Evolutionary conservation across 2,888 invertebrate genomes (phyloP).

Genomic region (Gandaritis pyraliata): DNA sequence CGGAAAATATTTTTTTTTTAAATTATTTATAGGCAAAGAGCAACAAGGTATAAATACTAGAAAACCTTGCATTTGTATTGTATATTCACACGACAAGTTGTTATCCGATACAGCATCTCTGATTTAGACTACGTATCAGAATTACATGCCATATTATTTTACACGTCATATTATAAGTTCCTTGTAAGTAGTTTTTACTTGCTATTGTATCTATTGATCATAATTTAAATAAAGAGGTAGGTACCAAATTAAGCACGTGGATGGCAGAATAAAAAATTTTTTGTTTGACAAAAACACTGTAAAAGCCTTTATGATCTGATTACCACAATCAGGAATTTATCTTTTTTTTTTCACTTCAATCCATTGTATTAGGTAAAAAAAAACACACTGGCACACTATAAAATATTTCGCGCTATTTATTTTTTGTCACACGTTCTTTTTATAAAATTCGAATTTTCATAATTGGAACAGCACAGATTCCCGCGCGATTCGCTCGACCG

Average conservation of each 20-base stretch:
- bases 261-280: not conserved
- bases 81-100: slow-evolving; percentile 64
- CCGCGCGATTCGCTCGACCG: slow-evolving; percentile 65
- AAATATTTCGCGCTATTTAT: not conserved
- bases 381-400: slow-evolving; percentile 5
- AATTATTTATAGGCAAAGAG: too few relatives aligned
- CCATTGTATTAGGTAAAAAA: not conserved
- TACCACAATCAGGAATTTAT: not conserved
- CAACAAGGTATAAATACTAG: too few relatives aligned
- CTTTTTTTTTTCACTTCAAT: slow-evolving; percentile 5
- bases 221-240: too few relatives aligned
- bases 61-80: slow-evolving; percentile 12
- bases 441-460: slow-evolving; percentile 29
- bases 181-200: slow-evolving; percentile 15
- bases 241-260: too few relatives aligned
- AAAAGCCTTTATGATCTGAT: not conserved
- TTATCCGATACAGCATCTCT: slow-evolving; percentile 58
- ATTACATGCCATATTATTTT: slow-evolving; percentile 76
- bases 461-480: slow-evolving; percentile 44
- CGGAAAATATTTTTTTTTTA: too few relatives aligned
- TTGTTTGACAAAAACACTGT: not conserved
- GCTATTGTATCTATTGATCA: not conserved
- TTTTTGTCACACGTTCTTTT: slow-evolving; percentile 1
- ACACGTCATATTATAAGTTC: slow-evolving; percentile 48
- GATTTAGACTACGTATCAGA: slow-evolving; percentile 67